A percentile compares a stretch with the other conserved stretches of the same genome.
Evolutionary conservation across 2,113 vertebrate species (phyloP).

Genomic region (Eulemur rufifrons): DNA sequence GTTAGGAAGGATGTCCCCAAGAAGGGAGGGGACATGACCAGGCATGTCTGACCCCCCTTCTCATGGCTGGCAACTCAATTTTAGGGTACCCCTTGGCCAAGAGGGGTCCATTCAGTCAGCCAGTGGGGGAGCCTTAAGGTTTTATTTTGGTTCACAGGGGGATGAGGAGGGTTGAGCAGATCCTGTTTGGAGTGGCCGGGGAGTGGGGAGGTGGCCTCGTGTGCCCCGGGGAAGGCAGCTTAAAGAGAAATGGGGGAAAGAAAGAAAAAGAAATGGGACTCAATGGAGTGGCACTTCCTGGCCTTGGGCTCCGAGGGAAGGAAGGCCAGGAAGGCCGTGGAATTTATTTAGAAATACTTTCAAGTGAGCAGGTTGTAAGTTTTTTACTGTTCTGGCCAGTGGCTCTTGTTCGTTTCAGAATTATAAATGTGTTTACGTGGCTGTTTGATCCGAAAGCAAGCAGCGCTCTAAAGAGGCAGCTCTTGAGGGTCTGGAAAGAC

Average conservation of each 20-base stretch:
- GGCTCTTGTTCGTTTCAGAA: not conserved
- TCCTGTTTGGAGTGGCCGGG: not conserved
- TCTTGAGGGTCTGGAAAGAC: not conserved
- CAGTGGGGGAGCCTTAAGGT: not conserved
- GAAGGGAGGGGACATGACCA: no score
- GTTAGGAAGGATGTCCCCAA: no score
- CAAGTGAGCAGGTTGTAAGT: not conserved
- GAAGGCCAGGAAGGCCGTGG: not conserved
- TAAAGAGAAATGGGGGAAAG: not conserved
- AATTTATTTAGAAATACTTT: slow-evolving; percentile 32
- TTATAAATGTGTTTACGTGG: not conserved
- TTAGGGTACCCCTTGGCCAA: no score
- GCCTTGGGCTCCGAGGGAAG: not conserved
- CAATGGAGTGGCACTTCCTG: not conserved
- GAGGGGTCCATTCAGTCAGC: no score
- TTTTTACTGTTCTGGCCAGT: not conserved
- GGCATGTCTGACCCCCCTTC: no score
- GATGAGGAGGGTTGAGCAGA: not conserved
- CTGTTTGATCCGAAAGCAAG: not conserved
- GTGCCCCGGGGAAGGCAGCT: not conserved
- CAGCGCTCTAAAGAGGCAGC: not conserved
- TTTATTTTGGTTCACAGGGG: no score
- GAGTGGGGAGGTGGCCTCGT: not conserved
- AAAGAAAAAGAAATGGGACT: not conserved
- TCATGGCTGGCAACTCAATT: no score